Evolutionary conservation across 2,113 vertebrate species (phyloP).

Genomic region (Cololabis saira): DNA sequence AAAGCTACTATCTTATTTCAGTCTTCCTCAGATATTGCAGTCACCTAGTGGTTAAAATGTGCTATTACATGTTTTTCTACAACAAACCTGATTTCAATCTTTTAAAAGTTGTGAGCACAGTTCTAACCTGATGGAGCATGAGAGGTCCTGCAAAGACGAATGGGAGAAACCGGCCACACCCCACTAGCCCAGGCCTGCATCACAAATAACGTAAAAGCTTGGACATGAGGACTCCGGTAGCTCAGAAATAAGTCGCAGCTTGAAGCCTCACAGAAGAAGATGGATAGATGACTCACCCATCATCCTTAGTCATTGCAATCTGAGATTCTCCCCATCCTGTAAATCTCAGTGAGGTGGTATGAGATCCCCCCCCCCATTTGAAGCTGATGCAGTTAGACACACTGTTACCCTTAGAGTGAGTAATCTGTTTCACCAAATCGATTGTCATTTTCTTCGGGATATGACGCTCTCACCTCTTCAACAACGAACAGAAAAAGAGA

Average conservation of each 20-base stretch:
- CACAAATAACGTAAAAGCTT: no score
- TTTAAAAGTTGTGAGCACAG: no score
- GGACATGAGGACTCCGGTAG: neutral
- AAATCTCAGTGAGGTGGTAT: constrained; percentile 16
- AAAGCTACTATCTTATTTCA: no score
- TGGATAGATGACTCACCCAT: constrained; percentile 26
- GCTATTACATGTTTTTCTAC: no score
- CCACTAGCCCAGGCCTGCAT: no score
- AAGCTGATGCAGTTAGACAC: constrained; percentile 45
- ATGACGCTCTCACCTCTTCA: constrained; percentile 35
- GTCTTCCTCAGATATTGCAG: no score
- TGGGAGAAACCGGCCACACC: no score
- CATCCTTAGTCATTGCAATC: constrained; percentile 30
- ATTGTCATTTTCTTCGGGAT: constrained; percentile 27
- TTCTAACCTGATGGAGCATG: no score
- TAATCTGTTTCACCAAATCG: constrained; percentile 42
- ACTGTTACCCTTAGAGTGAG: constrained; percentile 14
- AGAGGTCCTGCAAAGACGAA: no score
- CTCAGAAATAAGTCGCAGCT: neutral
- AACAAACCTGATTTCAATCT: no score
- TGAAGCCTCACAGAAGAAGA: constrained; percentile 3
- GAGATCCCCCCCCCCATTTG: constrained; percentile 6
- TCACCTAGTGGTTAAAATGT: no score
- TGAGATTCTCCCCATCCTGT: constrained; percentile 21
- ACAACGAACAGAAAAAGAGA: constrained; percentile 48